Percentiles rank a stretch among this genome's conserved stretches.
Evolutionary conservation across 2,113 vertebrate species (phyloP).

Genomic region (Eolophus roseicapilla): DNA sequence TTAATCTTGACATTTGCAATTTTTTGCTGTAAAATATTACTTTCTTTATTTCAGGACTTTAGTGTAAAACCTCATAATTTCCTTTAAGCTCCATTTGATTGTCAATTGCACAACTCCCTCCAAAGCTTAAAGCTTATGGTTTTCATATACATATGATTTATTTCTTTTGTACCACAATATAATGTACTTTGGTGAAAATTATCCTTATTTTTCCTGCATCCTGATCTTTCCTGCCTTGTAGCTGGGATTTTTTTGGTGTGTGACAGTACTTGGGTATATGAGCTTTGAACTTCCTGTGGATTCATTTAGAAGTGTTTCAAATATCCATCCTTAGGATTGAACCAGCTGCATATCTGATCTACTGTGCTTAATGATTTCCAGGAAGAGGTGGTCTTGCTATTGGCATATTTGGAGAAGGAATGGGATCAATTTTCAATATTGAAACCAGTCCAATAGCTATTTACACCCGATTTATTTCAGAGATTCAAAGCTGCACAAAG

Average conservation of each 20-base stretch:
- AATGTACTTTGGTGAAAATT: conserved; percentile 59
- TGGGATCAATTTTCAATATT: conserved; percentile 33
- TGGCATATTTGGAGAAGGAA: conserved; percentile 45
- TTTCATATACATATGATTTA: conserved; percentile 78
- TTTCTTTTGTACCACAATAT: conserved; percentile 71
- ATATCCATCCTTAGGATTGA: background rate
- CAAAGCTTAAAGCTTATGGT: conserved; percentile 76
- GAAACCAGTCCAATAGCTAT: conserved; percentile 20
- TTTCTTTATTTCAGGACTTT: conserved; percentile 82
- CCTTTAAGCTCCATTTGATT: conserved; percentile 86
- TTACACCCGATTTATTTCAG: conserved; percentile 12
- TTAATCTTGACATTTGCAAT: conserved; percentile 84
- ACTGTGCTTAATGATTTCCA: conserved; percentile 33
- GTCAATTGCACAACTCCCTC: conserved; percentile 85
- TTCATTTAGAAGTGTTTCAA: conserved; percentile 1
- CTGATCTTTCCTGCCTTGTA: background rate
- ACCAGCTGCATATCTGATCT: background rate
- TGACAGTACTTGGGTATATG: background rate
- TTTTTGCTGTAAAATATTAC: conserved; percentile 83
- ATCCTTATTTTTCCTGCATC: conserved; percentile 34
- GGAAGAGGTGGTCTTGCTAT: conserved; percentile 29
- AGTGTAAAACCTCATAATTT: conserved; percentile 81
- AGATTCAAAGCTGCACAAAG: background rate
- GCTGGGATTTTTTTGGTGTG: background rate
- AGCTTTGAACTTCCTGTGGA: conserved; percentile 13